These are phyloP conservation scores for Silurus aristotelis DNA, from an alignment of 2,797 vertebrate species.

Conservation along the genomic window DNA sequence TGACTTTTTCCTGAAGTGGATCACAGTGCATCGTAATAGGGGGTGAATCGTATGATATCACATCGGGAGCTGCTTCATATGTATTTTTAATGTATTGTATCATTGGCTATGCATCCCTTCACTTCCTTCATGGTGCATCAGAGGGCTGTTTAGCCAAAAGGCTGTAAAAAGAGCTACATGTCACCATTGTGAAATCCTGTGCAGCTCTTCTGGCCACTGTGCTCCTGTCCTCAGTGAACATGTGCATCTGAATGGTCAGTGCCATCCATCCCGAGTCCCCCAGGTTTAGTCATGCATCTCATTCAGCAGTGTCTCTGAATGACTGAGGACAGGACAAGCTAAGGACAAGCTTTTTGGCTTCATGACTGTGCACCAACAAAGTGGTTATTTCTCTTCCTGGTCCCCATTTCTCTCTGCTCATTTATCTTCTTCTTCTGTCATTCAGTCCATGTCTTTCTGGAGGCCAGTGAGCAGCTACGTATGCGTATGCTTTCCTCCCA, in stretches of 20 bases:
- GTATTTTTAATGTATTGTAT: too few relatives aligned
- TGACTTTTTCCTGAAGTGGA: too few relatives aligned
- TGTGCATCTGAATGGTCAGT: background rate
- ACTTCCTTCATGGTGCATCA: background rate
- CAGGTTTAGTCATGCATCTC: background rate
- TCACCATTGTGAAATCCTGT: background rate
- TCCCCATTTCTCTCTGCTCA: background rate
- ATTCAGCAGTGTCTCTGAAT: slow-evolving; percentile 18
- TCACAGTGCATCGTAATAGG: too few relatives aligned
- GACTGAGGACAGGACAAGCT: slow-evolving; percentile 1
- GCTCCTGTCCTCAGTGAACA: background rate
- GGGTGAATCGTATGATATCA: too few relatives aligned
- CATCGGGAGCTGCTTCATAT: too few relatives aligned
- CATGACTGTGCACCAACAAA: background rate
- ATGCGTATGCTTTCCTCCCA: slow-evolving; percentile 3
- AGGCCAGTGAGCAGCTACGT: slow-evolving; percentile 13
- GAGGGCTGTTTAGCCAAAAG: too few relatives aligned
- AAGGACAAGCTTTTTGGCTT: slow-evolving; percentile 16
- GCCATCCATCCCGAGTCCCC: background rate
- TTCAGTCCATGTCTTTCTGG: background rate
- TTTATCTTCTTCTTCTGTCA: background rate
- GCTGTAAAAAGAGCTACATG: too few relatives aligned
- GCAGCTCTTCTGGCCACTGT: background rate
- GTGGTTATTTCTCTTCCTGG: background rate
- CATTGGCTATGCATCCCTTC: background rate